phyloP scores from a whole-genome alignment of 2,113 vertebrate species.

The Eidolon helvum region DNA sequence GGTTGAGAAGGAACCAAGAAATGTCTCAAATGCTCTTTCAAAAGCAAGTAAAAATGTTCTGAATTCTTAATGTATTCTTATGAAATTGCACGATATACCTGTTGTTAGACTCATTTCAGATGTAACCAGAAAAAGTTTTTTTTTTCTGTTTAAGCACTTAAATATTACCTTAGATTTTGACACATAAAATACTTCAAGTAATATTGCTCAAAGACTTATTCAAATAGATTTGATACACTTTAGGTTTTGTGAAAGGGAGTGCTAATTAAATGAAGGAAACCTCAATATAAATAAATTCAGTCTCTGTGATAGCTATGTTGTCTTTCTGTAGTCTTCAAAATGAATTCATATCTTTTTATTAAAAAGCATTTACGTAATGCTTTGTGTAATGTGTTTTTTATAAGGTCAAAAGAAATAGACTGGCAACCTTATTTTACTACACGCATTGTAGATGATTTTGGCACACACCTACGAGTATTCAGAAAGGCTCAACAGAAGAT shows the following conservation, averaged over 20 bases:
- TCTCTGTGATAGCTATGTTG: not conserved
- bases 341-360: slow-evolving; percentile 11
- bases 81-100: not conserved
- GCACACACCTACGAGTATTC: slow-evolving; percentile 97
- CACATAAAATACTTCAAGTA: not conserved
- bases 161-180: not conserved
- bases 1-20: not conserved
- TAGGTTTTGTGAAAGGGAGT: not conserved
- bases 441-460: slow-evolving; percentile 97
- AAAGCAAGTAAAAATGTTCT: not conserved
- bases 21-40: not conserved
- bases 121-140: not conserved
- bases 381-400: slow-evolving; percentile 60
- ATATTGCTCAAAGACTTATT: not conserved
- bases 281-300: not conserved
- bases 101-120: slow-evolving; percentile 15
- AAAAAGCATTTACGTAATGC: not conserved
- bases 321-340: not conserved
- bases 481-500: slow-evolving; percentile 98
- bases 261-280: not conserved
- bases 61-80: not conserved
- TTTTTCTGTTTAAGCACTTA: slow-evolving; percentile 7
- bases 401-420: slow-evolving; percentile 98
- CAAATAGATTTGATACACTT: not conserved
- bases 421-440: slow-evolving; percentile 99